Conservation (phyloP, 92 coral and sea anemone species). For the Epizoanthus stellaris region DNA sequence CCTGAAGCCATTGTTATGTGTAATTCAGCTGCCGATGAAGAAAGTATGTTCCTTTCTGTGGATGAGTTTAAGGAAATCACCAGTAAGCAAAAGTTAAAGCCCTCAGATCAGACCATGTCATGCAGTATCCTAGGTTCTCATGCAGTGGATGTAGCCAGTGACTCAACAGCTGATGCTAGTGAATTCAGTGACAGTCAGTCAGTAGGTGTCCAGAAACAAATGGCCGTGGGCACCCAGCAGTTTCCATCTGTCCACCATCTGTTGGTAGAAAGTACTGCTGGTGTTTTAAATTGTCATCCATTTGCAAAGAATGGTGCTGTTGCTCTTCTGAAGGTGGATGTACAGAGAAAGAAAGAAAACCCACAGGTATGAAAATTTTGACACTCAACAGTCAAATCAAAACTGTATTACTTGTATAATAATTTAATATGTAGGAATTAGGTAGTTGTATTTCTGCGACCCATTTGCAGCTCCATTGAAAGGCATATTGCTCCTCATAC, state of each 20-base stretch:
- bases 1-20: not conserved
- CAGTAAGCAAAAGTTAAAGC: conserved; percentile 3
- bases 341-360: not conserved
- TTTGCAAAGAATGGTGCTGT: conserved; percentile 17
- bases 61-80: conserved; percentile 76
- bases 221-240: conserved; percentile 13
- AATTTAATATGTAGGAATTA: too few relatives aligned
- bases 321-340: conserved; percentile 40
- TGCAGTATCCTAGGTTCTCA: not conserved
- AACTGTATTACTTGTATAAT: too few relatives aligned
- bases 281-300: conserved; percentile 64
- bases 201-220: conserved; percentile 1
- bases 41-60: conserved; percentile 77
- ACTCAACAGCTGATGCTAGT: conserved; percentile 55
- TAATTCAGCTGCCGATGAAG: conserved; percentile 62
- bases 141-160: conserved; percentile 55
- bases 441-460: too few relatives aligned
- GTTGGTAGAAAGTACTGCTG: conserved; percentile 70
- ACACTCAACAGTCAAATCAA: too few relatives aligned
- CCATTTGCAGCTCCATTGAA: too few relatives aligned
- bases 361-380: too few relatives aligned
- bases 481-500: too few relatives aligned
- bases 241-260: conserved; percentile 60
- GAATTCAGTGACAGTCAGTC: conserved; percentile 71
- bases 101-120: not conserved